Percentiles rank a stretch among this genome's conserved stretches.
Evolutionary conservation across 2,113 vertebrate species (phyloP).

Genomic region (Psittacus erithacus): DNA sequence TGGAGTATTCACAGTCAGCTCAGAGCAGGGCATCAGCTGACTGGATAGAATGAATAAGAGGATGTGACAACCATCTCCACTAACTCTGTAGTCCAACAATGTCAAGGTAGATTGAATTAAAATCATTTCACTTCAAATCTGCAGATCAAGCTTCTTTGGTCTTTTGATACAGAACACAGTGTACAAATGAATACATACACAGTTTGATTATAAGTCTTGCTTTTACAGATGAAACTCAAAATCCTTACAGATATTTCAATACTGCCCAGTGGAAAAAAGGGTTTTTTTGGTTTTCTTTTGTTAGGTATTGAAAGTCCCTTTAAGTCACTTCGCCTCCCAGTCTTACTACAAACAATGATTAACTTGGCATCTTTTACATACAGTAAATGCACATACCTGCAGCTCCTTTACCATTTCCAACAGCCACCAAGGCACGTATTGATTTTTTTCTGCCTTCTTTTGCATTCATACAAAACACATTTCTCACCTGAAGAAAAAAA

Average conservation of each 20-base stretch:
- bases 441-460: conserved; percentile 93
- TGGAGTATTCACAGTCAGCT: not conserved
- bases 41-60: not conserved
- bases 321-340: not conserved
- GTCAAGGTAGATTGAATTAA: not conserved
- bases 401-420: conserved; percentile 91
- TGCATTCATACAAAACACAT: conserved; percentile 94
- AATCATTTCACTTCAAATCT: not conserved
- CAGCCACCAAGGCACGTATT: conserved; percentile 86
- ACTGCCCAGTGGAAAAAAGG: not conserved
- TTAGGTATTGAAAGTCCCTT: not conserved
- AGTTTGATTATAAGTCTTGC: not conserved
- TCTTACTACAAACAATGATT: not conserved
- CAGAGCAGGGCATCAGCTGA: not conserved
- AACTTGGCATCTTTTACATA: not conserved
- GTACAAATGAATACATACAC: not conserved
- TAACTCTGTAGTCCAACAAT: not conserved
- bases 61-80: not conserved
- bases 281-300: not conserved
- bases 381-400: conserved; percentile 77
- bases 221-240: not conserved
- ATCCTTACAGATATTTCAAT: not conserved
- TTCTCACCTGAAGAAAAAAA: conserved; percentile 83
- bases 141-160: not conserved
- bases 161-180: not conserved